A percentile compares a stretch with the other conserved stretches of the same genome.
Conservation (phyloP, 2,888 invertebrate species). For the Andricus curvator region DNA sequence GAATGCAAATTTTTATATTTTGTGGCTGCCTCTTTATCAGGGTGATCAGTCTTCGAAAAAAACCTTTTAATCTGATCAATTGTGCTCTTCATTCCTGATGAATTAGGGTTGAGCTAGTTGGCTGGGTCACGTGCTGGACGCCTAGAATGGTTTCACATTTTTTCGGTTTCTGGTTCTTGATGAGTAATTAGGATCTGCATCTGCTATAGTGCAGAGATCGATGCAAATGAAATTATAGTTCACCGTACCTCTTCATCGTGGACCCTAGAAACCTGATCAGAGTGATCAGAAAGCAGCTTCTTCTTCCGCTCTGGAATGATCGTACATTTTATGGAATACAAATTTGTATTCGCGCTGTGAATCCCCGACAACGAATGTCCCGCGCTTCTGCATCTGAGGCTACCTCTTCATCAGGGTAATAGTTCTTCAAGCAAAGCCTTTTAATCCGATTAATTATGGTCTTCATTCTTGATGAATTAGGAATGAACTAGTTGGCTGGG, state of each 20-base stretch:
- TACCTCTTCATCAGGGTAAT: constrained; percentile 44
- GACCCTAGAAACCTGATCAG: constrained; percentile 54
- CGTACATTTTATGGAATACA: constrained; percentile 66
- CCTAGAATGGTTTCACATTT: too few relatives aligned
- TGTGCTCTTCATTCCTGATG: constrained; percentile 12
- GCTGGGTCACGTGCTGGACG: constrained; percentile 4
- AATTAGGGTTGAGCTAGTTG: neutral
- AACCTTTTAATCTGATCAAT: constrained; percentile 34
- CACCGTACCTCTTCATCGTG: neutral
- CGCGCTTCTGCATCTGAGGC: constrained; percentile 20
- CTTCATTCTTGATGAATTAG: constrained; percentile 15
- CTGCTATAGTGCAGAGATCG: too few relatives aligned
- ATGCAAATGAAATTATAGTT: neutral
- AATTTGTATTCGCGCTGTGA: constrained; percentile 62
- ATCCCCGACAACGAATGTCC: constrained; percentile 16
- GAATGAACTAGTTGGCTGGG: neutral
- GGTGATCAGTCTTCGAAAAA: constrained; percentile 22
- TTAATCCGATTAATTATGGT: constrained; percentile 19
- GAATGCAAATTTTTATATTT: constrained; percentile 68
- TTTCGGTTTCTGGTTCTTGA: too few relatives aligned
- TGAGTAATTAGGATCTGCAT: too few relatives aligned
- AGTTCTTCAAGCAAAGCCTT: constrained; percentile 20
- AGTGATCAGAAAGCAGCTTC: constrained; percentile 62
- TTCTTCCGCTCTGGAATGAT: constrained; percentile 56
- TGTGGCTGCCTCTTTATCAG: constrained; percentile 44